Base-by-base conservation (phyloP, 2,888 invertebrate genomes). In the Syrista parreyssii region DNA sequence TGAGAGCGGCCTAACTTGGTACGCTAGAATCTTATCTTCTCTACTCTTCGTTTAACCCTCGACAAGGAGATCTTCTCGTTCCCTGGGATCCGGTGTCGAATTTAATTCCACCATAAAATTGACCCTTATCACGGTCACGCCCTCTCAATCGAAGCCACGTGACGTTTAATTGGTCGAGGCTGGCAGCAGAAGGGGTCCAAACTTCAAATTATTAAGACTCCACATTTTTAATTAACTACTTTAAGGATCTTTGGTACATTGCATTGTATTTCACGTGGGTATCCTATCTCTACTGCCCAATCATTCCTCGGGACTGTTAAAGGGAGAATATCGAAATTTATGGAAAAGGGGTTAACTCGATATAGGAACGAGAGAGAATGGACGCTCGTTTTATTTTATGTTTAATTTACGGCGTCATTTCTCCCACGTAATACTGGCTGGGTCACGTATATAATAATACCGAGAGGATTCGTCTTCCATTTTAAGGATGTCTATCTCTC, bases 1-100 rank as follows among this genome's bases (percentile, higher is more conserved):
- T 40, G 79, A 86, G 23, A 75, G 81, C 79, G 74, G 75, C 79
- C 80, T 78, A 82, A 73, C 80, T 79, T 73, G 79, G 76, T 78
- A 80, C 81, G 78, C 79, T 81, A 79, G 78, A 80, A 81, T 79
- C 79, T 81, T 80, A 78, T 80, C 78, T 79, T 74, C 76, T 79
- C 73, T 0, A 68, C 71, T n/a, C 74, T 73, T 68, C 81, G 78
- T 81, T 84, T 83, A 81, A 83, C 82, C 82, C 82, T 76, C 73
- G 78, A 80, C 80, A 78, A 82, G 81, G 81, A 84, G 87, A 84
- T 83, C 85, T 79, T 76, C 35, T 36, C 35, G 71, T 15, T 35
- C 82, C 79, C 68, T 77, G 76, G 23, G 76, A 71, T 55, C 78
- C 74, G 30, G 74, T 35, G 11, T 80, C 77, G 78, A 78, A 74